phyloP scores from a whole-genome alignment of 2,888 invertebrate species.

The Phymatocera aterrima region DNA sequence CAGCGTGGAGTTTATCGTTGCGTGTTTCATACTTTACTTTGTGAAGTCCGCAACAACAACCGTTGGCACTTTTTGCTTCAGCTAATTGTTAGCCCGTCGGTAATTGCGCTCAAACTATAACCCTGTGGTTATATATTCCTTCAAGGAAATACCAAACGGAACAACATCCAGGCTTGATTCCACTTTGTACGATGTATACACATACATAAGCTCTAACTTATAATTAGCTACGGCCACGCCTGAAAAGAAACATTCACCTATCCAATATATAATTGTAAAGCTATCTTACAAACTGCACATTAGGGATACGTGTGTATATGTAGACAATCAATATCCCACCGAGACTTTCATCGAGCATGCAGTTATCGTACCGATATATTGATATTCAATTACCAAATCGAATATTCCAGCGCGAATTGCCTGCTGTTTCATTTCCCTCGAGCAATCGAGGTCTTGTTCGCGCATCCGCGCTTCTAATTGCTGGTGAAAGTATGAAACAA shows the following conservation, averaged over 20 bases:
- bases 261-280: slow-evolving; percentile 23
- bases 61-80: slow-evolving; percentile 28
- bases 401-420: neutral
- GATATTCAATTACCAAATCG: neutral
- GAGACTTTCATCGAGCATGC: neutral
- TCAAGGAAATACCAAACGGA: neutral
- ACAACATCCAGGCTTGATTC: neutral
- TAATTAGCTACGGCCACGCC: slow-evolving; percentile 36
- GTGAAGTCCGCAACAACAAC: slow-evolving; percentile 24
- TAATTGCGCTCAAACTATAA: slow-evolving; percentile 23
- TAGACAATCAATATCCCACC: neutral
- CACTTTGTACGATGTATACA: neutral
- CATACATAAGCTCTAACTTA: slow-evolving; percentile 10
- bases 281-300: neutral
- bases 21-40: slow-evolving; percentile 2
- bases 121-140: slow-evolving; percentile 22
- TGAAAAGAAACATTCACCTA: slow-evolving; percentile 20
- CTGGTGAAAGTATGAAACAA: neutral
- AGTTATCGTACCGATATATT: neutral
- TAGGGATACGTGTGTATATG: neutral
- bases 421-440: neutral
- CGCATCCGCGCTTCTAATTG: neutral
- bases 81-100: slow-evolving; percentile 3
- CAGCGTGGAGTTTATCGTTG: slow-evolving; percentile 5
- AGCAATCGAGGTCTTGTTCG: neutral